Evolutionary conservation across 2,113 vertebrate genomes (phyloP), one percentile per base, ranked within the genome.

Genomic region (Alouatta palliata): DNA sequence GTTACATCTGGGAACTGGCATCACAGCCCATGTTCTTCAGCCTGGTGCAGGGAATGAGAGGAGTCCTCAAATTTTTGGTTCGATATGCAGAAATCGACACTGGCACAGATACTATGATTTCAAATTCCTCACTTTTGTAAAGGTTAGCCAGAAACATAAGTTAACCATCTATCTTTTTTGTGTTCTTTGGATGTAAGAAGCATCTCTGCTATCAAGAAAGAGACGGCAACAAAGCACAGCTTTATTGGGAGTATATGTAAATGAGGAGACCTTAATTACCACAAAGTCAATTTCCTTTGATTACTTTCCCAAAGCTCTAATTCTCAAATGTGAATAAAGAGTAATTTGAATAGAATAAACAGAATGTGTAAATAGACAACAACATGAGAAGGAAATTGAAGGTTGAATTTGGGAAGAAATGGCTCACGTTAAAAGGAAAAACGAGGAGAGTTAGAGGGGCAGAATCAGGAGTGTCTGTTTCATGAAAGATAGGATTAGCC

Each of bases 81-180:
- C 13, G 0, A 35, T 93, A 88, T 68, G 17, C 73, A 76, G 87
- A 96, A 85, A 93, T 97, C 16, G 45, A 76, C 35, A 61, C 95
- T 96, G 91, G 97, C 95, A 96, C 81, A 95, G 68, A 81, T 73
- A 95, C 64, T 98, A 89, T 85, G 71, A 45, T 73, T 70, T 77
- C 71, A 95, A 70, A n/a, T 98, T 91, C 49, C 54, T 75, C 21
- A 58, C 96, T 91, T 97, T 97, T 95, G 86, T 97, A 87, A 97
- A 98, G 30, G 61, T 83, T 90, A 96, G 97, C 81, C 77, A 94
- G 93, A 98, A 97, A 61, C 96, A 97, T 61, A 54, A 97, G 58
- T 96, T 97, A 96, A 89, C 27, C 66, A 35, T 71, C 32, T 66
- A 68, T 90, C 70, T 96, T 96, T 89, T 76, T 47, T 61, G 16